Evolutionary conservation across 1,140 invertebrate species (phyloP).

Genomic region (Pogonomyrmex californicus): DNA sequence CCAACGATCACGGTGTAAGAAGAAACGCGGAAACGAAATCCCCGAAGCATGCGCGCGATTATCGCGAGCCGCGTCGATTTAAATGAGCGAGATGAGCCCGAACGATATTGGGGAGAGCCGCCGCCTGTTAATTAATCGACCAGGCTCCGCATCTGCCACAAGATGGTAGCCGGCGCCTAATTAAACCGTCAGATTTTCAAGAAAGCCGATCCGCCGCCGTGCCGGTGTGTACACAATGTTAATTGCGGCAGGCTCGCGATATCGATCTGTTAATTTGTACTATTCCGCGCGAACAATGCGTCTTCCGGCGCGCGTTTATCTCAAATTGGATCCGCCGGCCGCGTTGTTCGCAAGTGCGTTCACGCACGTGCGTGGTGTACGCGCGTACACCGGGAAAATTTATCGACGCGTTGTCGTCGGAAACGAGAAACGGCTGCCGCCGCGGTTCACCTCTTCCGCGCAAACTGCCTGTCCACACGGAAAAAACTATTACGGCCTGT

Average conservation of each 20-base stretch:
- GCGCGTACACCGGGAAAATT: constrained; percentile 28
- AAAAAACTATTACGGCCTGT: constrained; percentile 12
- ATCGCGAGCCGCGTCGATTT: constrained; percentile 67
- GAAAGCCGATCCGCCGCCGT: constrained; percentile 71
- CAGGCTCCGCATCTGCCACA: constrained; percentile 71
- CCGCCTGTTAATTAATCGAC: constrained; percentile 76
- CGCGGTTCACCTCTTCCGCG: not conserved
- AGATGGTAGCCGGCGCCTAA: constrained; percentile 72
- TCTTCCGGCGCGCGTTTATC: constrained; percentile 75
- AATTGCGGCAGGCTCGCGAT: constrained; percentile 74
- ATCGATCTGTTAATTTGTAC: constrained; percentile 78
- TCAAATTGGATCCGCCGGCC: constrained; percentile 77
- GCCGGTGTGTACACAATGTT: constrained; percentile 78
- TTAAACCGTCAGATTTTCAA: constrained; percentile 81
- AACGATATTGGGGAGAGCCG: constrained; percentile 62
- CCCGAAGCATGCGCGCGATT: constrained; percentile 20
- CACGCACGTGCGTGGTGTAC: constrained; percentile 17
- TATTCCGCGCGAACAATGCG: constrained; percentile 76
- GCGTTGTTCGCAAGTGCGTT: constrained; percentile 53
- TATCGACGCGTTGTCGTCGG: constrained; percentile 45
- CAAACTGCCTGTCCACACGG: not conserved
- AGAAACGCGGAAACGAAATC: constrained; percentile 26
- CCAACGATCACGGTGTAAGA: not conserved
- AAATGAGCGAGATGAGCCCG: constrained; percentile 69
- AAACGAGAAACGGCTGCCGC: not conserved